Conservation (phyloP, 2,113 vertebrate species). For the Scomber scombrus region DNA sequence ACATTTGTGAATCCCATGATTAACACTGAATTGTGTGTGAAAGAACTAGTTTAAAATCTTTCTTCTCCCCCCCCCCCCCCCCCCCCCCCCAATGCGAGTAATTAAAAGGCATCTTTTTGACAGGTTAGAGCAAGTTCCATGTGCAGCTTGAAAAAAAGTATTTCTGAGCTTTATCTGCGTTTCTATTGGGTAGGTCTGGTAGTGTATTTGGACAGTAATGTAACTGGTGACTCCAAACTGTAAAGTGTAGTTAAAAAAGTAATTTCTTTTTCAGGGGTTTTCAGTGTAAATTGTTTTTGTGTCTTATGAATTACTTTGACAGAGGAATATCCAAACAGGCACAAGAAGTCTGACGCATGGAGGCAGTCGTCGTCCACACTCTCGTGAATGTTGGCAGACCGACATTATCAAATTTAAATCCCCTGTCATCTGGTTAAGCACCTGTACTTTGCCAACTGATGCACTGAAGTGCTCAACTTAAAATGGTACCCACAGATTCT, state of each 20-base stretch:
- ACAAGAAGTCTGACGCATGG: background rate
- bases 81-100: too few species aligned
- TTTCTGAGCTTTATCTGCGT: conserved; percentile 45
- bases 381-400: background rate
- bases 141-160: conserved; percentile 41
- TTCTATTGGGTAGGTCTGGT: conserved; percentile 34
- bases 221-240: conserved; percentile 39
- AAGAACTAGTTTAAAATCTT: conserved; percentile 6
- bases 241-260: conserved; percentile 11
- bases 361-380: background rate
- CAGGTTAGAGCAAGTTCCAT: conserved; percentile 28
- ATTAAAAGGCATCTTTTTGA: conserved; percentile 12
- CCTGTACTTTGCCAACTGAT: background rate
- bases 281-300: conserved; percentile 24
- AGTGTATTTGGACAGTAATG: conserved; percentile 49
- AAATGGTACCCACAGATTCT: background rate
- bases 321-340: conserved; percentile 1
- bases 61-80: background rate
- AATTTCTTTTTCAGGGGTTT: conserved; percentile 10
- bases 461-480: background rate
- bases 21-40: conserved; percentile 25
- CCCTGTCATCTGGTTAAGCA: background rate
- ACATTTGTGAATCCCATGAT: conserved; percentile 15
- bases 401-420: background rate
- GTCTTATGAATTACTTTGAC: conserved; percentile 17